These are phyloP conservation scores for Beris chalybata DNA, from an alignment of 2,888 invertebrate genomes.

Conservation along the genomic window DNA sequence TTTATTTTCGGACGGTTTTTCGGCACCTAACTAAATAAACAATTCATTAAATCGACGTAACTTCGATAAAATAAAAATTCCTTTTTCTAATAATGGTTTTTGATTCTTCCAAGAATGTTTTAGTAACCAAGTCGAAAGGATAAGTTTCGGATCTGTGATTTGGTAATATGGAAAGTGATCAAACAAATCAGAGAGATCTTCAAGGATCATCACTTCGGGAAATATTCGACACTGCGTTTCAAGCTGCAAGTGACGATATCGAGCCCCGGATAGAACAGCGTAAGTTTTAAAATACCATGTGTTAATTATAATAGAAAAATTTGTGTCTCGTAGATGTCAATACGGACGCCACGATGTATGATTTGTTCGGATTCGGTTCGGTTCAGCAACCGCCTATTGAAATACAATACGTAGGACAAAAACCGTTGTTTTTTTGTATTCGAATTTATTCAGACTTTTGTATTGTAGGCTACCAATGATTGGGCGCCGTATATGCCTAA, in stretches of 20 bases:
- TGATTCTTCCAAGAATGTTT: too few species aligned
- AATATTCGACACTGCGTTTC: slow-evolving; percentile 42
- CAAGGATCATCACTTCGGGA: slow-evolving; percentile 45
- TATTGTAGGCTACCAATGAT: slow-evolving; percentile 4
- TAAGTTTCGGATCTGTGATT: too few species aligned
- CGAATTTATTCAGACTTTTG: neutral
- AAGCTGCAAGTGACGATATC: slow-evolving; percentile 42
- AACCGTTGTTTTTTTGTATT: neutral
- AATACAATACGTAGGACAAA: slow-evolving; percentile 37
- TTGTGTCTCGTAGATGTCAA: slow-evolving; percentile 18
- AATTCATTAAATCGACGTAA: too few species aligned
- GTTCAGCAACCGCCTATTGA: slow-evolving; percentile 34
- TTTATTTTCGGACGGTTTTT: too few species aligned
- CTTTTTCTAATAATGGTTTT: too few species aligned
- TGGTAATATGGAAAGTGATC: slow-evolving; percentile 50
- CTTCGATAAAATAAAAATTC: too few species aligned
- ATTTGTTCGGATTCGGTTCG: slow-evolving; percentile 31
- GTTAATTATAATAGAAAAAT: neutral
- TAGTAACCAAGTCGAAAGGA: too few species aligned
- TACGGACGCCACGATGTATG: slow-evolving; percentile 31
- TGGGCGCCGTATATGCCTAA: slow-evolving; percentile 33
- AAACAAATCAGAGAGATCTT: slow-evolving; percentile 45
- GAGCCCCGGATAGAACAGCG: slow-evolving; percentile 25
- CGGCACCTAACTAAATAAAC: too few species aligned
- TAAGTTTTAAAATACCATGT: neutral